phyloP scores from a whole-genome alignment of 2,888 invertebrate genomes.

The Archaeoteleia sp. region DNA sequence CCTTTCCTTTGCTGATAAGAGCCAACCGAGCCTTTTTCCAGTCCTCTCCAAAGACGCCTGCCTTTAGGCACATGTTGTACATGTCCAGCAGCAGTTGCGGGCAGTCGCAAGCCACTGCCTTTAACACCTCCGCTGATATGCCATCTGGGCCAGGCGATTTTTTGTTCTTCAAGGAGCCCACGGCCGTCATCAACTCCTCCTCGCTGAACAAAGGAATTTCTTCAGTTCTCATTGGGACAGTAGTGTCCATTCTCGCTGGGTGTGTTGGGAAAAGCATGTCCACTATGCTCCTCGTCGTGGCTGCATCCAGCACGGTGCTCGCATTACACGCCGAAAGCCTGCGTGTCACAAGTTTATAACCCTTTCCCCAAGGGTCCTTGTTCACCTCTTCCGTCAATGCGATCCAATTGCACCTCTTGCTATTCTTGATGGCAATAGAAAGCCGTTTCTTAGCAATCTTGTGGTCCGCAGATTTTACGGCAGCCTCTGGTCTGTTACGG shows the following conservation, averaged over 20 bases:
- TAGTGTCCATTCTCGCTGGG: too few species aligned
- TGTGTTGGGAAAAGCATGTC: conserved; percentile 27
- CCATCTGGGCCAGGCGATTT: conserved; percentile 31
- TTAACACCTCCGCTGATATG: conserved; percentile 26
- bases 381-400: conserved; percentile 49
- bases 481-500: conserved; percentile 8
- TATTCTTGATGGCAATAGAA: conserved; percentile 14
- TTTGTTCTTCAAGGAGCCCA: background rate
- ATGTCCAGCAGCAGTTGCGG: conserved; percentile 25
- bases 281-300: conserved; percentile 17
- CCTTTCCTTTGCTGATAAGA: conserved; percentile 49
- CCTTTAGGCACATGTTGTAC: conserved; percentile 38
- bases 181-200: background rate
- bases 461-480: background rate
- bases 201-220: background rate
- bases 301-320: background rate
- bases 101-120: conserved; percentile 8
- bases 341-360: conserved; percentile 51
- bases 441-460: conserved; percentile 20
- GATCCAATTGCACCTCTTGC: conserved; percentile 50
- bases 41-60: conserved; percentile 25
- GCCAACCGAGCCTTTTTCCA: conserved; percentile 36
- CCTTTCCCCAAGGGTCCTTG: conserved; percentile 53
- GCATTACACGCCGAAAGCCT: background rate
- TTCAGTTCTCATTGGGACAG: too few species aligned